Evolutionary conservation across 2,113 vertebrate genomes (phyloP), one percentile per base, ranked within the genome.

Genomic region (Cygnus buccinator): DNA sequence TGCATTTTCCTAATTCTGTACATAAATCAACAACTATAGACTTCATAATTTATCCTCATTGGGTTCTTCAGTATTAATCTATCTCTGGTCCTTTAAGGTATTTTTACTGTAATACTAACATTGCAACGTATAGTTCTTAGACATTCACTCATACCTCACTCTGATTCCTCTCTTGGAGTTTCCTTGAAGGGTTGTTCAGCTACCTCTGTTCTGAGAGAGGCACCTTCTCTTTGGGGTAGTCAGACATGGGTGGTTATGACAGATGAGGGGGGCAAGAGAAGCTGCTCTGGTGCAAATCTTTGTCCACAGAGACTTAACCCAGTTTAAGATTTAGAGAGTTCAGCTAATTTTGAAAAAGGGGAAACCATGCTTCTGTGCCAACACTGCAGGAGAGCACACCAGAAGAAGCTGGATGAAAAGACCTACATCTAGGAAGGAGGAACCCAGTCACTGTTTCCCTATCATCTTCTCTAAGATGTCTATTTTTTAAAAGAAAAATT

Each of bases 1-100:
- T 76, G 21, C 46, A 9, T 65, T 92, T 68, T 94, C n/a, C 8
- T 71, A 29, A 72, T 37, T 68, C 19, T 3, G 7, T 57, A 2
- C 9, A 68, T 5, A 7, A 75, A 68, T 72, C 18, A 63, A 41
- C 22, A 54, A 6, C 61, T 63, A 41, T 70, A 52, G 79, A 35
- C 15, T 76, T 79, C 19, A 55, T 39, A 55, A 1, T 1, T 4
- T 6, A 33, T 0, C 0, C 9, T 3, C 59, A 31, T 19, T 65
- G 35, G 22, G 11, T 33, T 90, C 5, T 31, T 95, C 26, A 43
- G 35, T 54, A 62, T 61, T 37, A 68, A 59, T 61, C 21, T 71
- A 14, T 52, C 48, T 93, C 9, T 52, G 3, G 18, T 61, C 21
- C 89, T 89, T 71, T 52, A 23, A 62, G 9, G 9, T n/a, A n/a